Conservation (phyloP, 2,888 invertebrate genomes). For the Thera britannica region DNA sequence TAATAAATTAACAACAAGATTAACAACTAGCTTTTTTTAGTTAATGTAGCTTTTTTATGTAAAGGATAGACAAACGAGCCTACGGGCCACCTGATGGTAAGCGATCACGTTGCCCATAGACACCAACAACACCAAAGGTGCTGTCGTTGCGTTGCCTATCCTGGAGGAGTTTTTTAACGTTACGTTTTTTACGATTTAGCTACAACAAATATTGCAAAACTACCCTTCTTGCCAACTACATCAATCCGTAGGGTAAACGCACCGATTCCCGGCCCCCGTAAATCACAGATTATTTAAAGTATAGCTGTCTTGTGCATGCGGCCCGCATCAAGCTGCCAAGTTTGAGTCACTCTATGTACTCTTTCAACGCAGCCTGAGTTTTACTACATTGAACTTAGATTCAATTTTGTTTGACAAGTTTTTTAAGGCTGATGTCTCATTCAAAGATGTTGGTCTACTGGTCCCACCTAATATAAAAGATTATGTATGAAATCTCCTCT, state of each 20-base stretch:
- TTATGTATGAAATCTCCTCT: too few relatives aligned
- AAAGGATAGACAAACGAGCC: too few relatives aligned
- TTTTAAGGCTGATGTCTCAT: neutral
- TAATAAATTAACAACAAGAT: too few relatives aligned
- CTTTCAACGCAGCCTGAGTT: neutral
- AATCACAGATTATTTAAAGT: constrained; percentile 54
- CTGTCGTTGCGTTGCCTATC: too few relatives aligned
- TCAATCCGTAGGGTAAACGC: constrained; percentile 41
- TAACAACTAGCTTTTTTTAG: too few relatives aligned
- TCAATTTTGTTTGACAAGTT: neutral
- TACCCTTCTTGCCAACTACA: constrained; percentile 15
- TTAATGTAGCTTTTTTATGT: too few relatives aligned
- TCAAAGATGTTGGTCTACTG: too few relatives aligned
- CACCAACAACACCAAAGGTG: too few relatives aligned
- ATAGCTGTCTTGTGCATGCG: constrained; percentile 44
- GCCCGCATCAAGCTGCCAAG: constrained; percentile 45
- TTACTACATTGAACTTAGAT: neutral
- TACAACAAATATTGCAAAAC: neutral
- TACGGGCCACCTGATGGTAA: too few relatives aligned
- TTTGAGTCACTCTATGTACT: neutral
- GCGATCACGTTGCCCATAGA: too few relatives aligned
- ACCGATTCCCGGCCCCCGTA: constrained; percentile 42
- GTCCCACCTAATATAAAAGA: too few relatives aligned
- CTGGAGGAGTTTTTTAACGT: too few relatives aligned
- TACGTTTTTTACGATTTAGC: neutral